A percentile compares a stretch with the other conserved stretches of the same genome.
These are phyloP conservation scores for Pocota personata DNA, from an alignment of 2,888 invertebrate species.

Conservation along the genomic window DNA sequence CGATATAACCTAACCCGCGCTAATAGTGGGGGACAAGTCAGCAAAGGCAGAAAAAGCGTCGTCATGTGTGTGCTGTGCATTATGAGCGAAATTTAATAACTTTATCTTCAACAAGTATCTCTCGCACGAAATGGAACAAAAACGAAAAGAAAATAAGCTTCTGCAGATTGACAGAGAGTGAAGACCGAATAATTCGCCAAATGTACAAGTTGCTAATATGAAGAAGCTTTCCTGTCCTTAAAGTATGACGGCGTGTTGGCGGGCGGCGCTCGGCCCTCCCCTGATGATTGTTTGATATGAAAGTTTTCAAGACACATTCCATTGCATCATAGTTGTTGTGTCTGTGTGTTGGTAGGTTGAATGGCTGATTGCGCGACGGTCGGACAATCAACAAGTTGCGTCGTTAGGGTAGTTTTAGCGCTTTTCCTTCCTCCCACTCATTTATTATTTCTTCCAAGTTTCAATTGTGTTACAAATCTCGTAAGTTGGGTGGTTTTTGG, in stretches of 20 bases:
- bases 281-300: slow-evolving; percentile 20
- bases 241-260: slow-evolving; percentile 20
- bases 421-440: slow-evolving; percentile 39
- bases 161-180: slow-evolving; percentile 26
- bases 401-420: slow-evolving; percentile 63
- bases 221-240: slow-evolving; percentile 63
- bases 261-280: not conserved
- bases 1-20: not conserved
- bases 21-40: not conserved
- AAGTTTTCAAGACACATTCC: slow-evolving; percentile 64
- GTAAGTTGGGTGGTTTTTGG: not conserved
- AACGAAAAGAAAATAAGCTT: slow-evolving; percentile 62
- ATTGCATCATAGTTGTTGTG: slow-evolving; percentile 57
- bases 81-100: slow-evolving; percentile 62
- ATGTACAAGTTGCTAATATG: slow-evolving; percentile 35
- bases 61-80: slow-evolving; percentile 37
- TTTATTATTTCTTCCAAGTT: slow-evolving; percentile 48
- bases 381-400: slow-evolving; percentile 70
- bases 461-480: slow-evolving; percentile 24
- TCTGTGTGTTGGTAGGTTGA: slow-evolving; percentile 55
- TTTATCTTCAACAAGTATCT: slow-evolving; percentile 71
- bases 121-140: slow-evolving; percentile 25
- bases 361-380: slow-evolving; percentile 71
- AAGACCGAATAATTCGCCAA: slow-evolving; percentile 23
- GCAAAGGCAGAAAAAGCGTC: slow-evolving; percentile 19